Base-by-base conservation (phyloP, 53 echinoderm and acorn worm genomes). In the Temnopleurus reevesii region DNA sequence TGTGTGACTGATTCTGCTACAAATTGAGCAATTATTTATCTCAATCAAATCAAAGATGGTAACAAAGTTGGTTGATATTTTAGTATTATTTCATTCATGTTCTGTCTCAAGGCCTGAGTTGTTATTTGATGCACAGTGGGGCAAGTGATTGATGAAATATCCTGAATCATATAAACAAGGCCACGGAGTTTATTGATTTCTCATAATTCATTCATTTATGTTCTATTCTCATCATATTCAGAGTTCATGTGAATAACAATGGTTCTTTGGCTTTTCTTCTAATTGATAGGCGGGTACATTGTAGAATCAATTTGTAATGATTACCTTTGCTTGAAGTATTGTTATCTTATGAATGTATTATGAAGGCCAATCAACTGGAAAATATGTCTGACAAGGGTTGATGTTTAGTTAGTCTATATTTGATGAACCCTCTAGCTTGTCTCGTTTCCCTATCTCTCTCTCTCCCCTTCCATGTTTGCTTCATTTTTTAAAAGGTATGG, bases 1-100 rank as follows among this genome's bases (percentile, higher is more conserved):
- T n/a, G 71, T 21, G 71, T 71, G 71, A 71, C 36, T 15, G 7
- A 38, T 41, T 38, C 41, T 0, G 21, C 71, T 23, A 19, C 36
- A 21, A 71, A 71, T 71, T 38, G 71, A 43, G 71, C 71, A 71
- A 71, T 71, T 71, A 71, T 71, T 43, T 71, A 19, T 71, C 19
- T 41, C n/a, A n/a, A n/a, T 71, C 41, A n/a, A 6, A 71, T 38
- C 23, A 38, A 71, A n/a, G n/a, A n/a, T n/a, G n/a, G n/a, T 71
- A 71, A 21, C 6, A 71, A 23, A n/a, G 41, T 71, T 8, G 41
- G 41, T 71, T 71, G 34, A 63, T 63, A 63, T 63, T 29, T 19
- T 41, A 71, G 4, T n/a, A n/a, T n/a, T n/a, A n/a, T n/a, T n/a
- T n/a, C n/a, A n/a, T n/a, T n/a, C n/a, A n/a, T n/a, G n/a, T n/a